Evolutionary conservation across 35 echinoderm and acorn worm species (phyloP).

Genomic region (Lytechinus variegatus): DNA sequence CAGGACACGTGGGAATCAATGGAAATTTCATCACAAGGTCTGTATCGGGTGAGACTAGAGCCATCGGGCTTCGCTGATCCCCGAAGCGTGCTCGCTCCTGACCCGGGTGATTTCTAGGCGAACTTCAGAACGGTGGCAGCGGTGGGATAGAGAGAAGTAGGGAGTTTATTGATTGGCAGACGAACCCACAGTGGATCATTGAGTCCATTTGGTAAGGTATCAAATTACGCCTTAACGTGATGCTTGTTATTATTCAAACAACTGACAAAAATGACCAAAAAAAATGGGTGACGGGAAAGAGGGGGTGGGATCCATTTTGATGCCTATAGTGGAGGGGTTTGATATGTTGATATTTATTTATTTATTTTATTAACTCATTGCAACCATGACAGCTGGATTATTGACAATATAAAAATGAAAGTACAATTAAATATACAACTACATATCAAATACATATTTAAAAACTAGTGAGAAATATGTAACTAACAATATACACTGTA

Average conservation of each 20-base stretch:
- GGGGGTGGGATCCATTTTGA: background rate
- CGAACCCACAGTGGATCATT: constrained; percentile 35
- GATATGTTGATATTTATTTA: background rate
- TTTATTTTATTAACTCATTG: too few relatives aligned
- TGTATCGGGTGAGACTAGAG: background rate
- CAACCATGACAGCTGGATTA: too few relatives aligned
- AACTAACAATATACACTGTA: too few relatives aligned
- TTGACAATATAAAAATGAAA: too few relatives aligned
- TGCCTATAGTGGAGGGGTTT: background rate
- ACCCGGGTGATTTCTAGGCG: constrained; percentile 32
- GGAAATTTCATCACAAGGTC: background rate
- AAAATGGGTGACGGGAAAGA: background rate
- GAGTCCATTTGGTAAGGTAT: constrained; percentile 31
- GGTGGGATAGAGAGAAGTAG: constrained; percentile 1
- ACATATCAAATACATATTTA: too few relatives aligned
- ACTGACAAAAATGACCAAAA: constrained; percentile 2
- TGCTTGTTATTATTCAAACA: constrained; percentile 24
- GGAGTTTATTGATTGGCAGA: constrained; percentile 44
- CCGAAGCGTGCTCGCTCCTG: constrained; percentile 50
- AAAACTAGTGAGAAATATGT: too few relatives aligned
- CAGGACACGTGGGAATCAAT: background rate
- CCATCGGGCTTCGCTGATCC: constrained; percentile 19
- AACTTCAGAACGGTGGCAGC: constrained; percentile 17
- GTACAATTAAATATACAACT: too few relatives aligned
- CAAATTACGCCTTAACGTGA: background rate